Percentiles rank a stretch among this genome's conserved stretches.
Evolutionary conservation across 2,888 invertebrate species (phyloP).

Genomic region (Anarsia innoxiella): DNA sequence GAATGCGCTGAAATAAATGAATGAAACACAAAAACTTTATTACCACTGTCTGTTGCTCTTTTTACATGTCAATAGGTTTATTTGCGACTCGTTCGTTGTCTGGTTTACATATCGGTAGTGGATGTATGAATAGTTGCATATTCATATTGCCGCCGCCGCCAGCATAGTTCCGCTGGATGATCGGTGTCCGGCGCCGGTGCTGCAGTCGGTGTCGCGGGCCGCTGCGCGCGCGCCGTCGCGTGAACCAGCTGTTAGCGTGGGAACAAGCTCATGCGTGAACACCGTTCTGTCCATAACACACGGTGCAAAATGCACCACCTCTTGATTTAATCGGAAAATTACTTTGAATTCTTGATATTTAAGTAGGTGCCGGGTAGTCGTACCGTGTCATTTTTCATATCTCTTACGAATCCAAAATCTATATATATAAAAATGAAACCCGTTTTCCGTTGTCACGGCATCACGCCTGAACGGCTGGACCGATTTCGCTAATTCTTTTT

Average conservation of each 20-base stretch:
- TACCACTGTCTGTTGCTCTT: not conserved
- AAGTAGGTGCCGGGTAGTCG: too few species aligned
- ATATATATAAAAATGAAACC: too few species aligned
- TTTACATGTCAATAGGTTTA: too few species aligned
- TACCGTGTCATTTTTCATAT: too few species aligned
- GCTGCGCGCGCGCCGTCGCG: slow-evolving; percentile 50
- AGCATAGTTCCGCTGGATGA: slow-evolving; percentile 19
- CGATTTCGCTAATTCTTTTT: too few species aligned
- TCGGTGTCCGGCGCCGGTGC: slow-evolving; percentile 31
- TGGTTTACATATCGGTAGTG: too few species aligned
- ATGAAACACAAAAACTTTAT: not conserved
- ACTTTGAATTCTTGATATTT: too few species aligned
- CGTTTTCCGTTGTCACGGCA: too few species aligned
- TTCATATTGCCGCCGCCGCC: slow-evolving; percentile 25
- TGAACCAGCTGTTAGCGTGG: slow-evolving; percentile 67
- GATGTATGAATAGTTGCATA: slow-evolving; percentile 17
- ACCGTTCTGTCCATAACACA: slow-evolving; percentile 18
- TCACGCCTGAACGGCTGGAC: too few species aligned
- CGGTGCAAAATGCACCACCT: slow-evolving; percentile 21
- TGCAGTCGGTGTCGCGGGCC: slow-evolving; percentile 36
- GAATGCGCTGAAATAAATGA: slow-evolving; percentile 3
- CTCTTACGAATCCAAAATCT: too few species aligned
- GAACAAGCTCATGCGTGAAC: slow-evolving; percentile 51
- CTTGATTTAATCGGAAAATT: too few species aligned
- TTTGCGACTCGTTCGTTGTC: too few species aligned